Conservation (phyloP, 2,797 vertebrate species). For the Sebastes kiyomatsui region DNA sequence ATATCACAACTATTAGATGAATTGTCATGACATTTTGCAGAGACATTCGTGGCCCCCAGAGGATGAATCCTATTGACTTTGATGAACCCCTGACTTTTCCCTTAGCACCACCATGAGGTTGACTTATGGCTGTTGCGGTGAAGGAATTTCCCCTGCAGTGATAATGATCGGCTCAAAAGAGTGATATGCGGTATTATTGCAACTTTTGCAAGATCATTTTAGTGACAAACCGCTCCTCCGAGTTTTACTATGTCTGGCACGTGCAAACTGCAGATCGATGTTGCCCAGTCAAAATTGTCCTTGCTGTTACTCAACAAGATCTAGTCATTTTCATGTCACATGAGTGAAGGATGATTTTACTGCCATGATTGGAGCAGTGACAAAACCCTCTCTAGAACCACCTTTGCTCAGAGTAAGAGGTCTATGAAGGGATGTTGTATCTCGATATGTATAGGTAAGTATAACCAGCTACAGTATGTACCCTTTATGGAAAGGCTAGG, state of each 20-base stretch:
- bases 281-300: neutral
- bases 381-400: neutral
- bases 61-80: neutral
- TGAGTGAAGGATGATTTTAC: neutral
- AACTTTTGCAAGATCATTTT: too few relatives aligned
- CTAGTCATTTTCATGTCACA: neutral
- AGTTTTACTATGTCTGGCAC: too few relatives aligned
- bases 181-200: too few relatives aligned
- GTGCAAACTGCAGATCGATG: neutral
- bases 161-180: too few relatives aligned
- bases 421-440: neutral
- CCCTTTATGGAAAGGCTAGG: constrained; percentile 12
- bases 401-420: neutral
- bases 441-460: neutral
- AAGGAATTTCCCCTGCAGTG: too few relatives aligned
- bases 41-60: neutral
- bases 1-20: neutral
- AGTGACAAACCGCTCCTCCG: too few relatives aligned
- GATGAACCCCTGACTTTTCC: neutral
- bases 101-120: too few relatives aligned
- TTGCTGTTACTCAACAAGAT: neutral
- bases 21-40: neutral
- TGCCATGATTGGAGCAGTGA: neutral
- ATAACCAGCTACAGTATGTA: constrained; percentile 8
- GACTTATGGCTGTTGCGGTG: too few relatives aligned